Conservation (phyloP, 2,113 vertebrate genomes). For the Semnornis frantzii region DNA sequence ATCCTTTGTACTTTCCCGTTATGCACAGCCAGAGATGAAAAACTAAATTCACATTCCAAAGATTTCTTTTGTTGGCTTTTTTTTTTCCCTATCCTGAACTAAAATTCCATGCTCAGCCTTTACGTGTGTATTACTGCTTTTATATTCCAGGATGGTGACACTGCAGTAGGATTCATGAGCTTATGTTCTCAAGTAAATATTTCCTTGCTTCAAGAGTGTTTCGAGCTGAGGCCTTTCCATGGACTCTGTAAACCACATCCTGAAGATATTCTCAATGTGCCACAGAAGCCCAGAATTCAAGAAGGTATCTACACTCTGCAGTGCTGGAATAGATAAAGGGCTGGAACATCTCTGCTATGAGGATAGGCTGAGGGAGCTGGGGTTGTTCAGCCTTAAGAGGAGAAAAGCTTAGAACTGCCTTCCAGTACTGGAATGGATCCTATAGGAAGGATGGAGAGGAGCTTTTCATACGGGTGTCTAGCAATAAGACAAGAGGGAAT, state of each 20-base stretch:
- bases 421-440: too few species aligned
- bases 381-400: too few species aligned
- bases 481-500: too few species aligned
- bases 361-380: too few species aligned
- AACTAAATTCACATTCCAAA: background rate
- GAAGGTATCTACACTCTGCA: conserved; percentile 40
- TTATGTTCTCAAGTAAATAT: conserved; percentile 78
- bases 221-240: conserved; percentile 82
- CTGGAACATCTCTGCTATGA: too few species aligned
- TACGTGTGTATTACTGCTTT: background rate
- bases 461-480: too few species aligned
- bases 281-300: background rate
- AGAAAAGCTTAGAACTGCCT: too few species aligned
- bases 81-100: background rate
- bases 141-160: conserved; percentile 78
- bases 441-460: too few species aligned
- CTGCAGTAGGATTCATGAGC: conserved; percentile 84
- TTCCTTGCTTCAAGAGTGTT: conserved; percentile 77
- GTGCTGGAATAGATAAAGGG: background rate
- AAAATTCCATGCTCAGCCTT: background rate
- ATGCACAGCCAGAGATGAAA: background rate
- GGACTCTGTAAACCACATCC: conserved; percentile 77
- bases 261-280: conserved; percentile 41
- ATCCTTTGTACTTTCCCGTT: background rate
- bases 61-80: background rate